phyloP scores from a whole-genome alignment of 2,113 vertebrate genomes.

The Rhinichthys klamathensis region DNA sequence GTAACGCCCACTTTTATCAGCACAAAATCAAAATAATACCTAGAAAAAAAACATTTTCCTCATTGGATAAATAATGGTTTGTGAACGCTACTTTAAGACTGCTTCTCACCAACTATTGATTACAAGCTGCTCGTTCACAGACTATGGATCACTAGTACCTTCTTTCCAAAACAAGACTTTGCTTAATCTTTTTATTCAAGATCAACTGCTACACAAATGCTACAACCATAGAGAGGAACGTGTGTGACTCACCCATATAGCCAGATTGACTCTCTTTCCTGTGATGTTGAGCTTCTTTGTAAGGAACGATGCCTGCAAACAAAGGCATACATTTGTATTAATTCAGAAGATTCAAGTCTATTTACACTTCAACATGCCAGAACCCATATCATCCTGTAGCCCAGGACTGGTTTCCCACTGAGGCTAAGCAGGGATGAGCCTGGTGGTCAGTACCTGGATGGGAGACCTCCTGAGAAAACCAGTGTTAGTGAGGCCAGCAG shows the following conservation, averaged over 20 bases:
- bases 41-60: not conserved
- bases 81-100: not conserved
- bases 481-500: too few species aligned
- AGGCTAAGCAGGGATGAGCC: too few species aligned
- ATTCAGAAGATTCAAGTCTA: not conserved
- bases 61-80: not conserved
- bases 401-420: too few species aligned
- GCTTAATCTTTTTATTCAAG: not conserved
- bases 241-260: constrained; percentile 83
- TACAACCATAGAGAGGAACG: too few species aligned
- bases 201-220: not conserved
- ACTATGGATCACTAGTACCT: not conserved
- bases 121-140: not conserved
- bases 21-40: not conserved
- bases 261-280: constrained; percentile 96
- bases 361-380: not conserved
- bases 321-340: not conserved
- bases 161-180: not conserved
- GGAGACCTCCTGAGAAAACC: too few species aligned
- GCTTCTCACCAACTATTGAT: not conserved
- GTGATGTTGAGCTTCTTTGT: constrained; percentile 99
- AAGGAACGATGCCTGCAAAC: constrained; percentile 93
- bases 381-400: too few species aligned
- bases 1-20: not conserved
- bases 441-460: too few species aligned